Conservation (phyloP, 2,888 invertebrate species). For the Cosmia pyralina region DNA sequence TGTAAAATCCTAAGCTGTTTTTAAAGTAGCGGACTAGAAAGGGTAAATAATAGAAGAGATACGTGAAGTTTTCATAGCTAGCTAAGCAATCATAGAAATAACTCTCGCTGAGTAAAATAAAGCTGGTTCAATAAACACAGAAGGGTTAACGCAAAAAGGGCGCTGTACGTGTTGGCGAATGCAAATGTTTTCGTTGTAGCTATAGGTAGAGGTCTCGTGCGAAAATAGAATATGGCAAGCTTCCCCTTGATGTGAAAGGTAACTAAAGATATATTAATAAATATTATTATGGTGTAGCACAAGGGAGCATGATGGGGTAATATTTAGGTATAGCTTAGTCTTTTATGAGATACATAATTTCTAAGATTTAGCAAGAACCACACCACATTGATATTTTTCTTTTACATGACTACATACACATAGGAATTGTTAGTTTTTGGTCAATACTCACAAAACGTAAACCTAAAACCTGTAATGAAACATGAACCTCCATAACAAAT, state of each 20-base stretch:
- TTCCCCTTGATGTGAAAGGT: slow-evolving; percentile 2
- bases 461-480: background rate
- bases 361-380: background rate
- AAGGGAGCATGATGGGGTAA: slow-evolving; percentile 7
- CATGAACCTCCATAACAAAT: background rate
- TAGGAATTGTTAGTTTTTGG: background rate
- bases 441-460: slow-evolving; percentile 5
- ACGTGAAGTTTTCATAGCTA: slow-evolving; percentile 58
- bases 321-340: background rate
- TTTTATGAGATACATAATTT: background rate
- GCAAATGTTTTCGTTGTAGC: slow-evolving; percentile 49
- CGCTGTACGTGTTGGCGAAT: slow-evolving; percentile 21
- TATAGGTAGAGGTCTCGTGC: slow-evolving; percentile 4
- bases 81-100: slow-evolving; percentile 60
- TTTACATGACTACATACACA: background rate
- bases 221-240: slow-evolving; percentile 33
- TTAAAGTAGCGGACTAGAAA: slow-evolving; percentile 8
- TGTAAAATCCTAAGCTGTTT: slow-evolving; percentile 14
- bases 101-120: slow-evolving; percentile 48
- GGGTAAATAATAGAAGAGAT: slow-evolving; percentile 34
- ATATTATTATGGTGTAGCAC: background rate
- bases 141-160: slow-evolving; percentile 49
- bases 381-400: background rate
- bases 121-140: slow-evolving; percentile 57
- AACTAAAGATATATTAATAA: background rate